These are phyloP conservation scores for Drosophila monieri DNA, from an alignment of 2,888 invertebrate species.

Conservation along the genomic window DNA sequence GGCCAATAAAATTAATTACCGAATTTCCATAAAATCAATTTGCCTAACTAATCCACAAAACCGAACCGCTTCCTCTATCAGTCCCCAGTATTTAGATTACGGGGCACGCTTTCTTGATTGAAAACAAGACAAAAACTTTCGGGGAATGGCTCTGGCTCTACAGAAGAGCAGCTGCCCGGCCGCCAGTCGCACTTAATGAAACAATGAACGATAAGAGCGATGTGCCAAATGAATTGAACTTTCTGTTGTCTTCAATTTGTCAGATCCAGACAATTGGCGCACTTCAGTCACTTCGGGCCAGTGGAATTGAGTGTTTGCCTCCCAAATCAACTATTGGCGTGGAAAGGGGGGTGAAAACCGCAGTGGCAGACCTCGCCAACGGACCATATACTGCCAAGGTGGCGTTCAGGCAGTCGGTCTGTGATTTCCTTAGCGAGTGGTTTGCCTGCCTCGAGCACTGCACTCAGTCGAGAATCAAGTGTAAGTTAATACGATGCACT, in stretches of 20 bases:
- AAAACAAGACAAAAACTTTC: constrained; percentile 1
- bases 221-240: constrained; percentile 45
- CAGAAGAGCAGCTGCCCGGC: background rate
- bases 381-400: constrained; percentile 29
- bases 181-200: constrained; percentile 28
- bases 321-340: constrained; percentile 10
- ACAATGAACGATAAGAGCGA: constrained; percentile 40
- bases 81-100: constrained; percentile 16
- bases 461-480: constrained; percentile 22
- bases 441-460: constrained; percentile 26
- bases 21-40: constrained; percentile 41
- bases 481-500: constrained; percentile 51
- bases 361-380: constrained; percentile 20
- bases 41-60: constrained; percentile 20
- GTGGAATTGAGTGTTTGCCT: constrained; percentile 18
- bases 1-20: constrained; percentile 26
- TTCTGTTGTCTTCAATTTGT: constrained; percentile 40
- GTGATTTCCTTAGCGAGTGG: constrained; percentile 54
- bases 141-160: background rate
- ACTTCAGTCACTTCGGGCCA: constrained; percentile 22
- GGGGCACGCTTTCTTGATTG: constrained; percentile 10
- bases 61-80: constrained; percentile 9
- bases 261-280: constrained; percentile 24
- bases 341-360: constrained; percentile 1
- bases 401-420: constrained; percentile 57